A percentile compares a stretch with the other conserved stretches of the same genome.
These are phyloP conservation scores for Astatoreochromis straeleni DNA, from an alignment of 2,113 vertebrate genomes.

Conservation along the genomic window DNA sequence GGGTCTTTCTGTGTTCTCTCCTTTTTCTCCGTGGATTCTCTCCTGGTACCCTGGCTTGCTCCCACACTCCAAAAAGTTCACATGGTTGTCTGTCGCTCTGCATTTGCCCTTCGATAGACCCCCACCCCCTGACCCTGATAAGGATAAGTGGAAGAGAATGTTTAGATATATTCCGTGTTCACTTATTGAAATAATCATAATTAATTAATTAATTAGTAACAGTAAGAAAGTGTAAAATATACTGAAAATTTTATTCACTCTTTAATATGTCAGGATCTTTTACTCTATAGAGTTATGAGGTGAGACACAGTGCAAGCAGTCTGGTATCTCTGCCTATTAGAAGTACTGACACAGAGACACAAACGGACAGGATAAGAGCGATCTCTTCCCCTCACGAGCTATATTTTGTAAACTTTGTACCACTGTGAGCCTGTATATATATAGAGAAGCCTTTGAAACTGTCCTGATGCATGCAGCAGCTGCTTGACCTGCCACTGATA, in stretches of 20 bases:
- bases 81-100: neutral
- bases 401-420: constrained; percentile 27
- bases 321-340: neutral
- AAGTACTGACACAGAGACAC: neutral
- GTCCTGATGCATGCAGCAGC: constrained; percentile 35
- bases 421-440: constrained; percentile 19
- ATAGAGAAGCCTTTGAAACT: constrained; percentile 13
- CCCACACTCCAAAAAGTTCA: neutral
- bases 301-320: neutral
- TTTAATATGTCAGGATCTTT: neutral
- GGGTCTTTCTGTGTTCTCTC: neutral
- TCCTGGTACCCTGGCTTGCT: neutral
- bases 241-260: neutral
- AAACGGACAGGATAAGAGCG: neutral
- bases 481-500: constrained; percentile 32
- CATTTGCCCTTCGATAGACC: neutral
- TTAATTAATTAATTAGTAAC: neutral
- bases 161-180: neutral
- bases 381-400: neutral
- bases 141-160: neutral
- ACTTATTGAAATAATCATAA: neutral
- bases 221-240: neutral
- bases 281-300: neutral
- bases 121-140: neutral
- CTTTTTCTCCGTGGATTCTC: neutral